These are phyloP conservation scores for Kryptolebias marmoratus DNA, from an alignment of 2,113 vertebrate genomes.

Conservation along the genomic window DNA sequence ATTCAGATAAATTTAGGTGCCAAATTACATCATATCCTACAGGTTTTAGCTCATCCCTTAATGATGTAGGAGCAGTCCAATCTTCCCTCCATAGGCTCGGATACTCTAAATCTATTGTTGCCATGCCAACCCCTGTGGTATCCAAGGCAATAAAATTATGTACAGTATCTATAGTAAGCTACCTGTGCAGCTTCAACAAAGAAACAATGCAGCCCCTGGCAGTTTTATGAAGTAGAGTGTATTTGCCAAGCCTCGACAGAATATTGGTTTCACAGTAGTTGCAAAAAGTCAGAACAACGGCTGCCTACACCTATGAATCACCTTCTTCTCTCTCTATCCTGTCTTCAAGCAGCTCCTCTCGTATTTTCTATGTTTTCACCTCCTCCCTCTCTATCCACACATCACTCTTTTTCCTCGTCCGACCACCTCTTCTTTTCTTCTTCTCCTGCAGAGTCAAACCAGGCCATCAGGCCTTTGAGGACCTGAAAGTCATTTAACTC, in stretches of 20 bases:
- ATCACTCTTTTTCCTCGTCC: constrained; percentile 20
- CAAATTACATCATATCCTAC: not conserved
- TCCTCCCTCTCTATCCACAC: constrained; percentile 10
- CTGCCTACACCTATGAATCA: constrained; percentile 69
- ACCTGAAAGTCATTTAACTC: constrained; percentile 81
- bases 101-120: constrained; percentile 61
- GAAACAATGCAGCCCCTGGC: constrained; percentile 58
- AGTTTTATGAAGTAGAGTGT: constrained; percentile 64
- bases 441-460: constrained; percentile 71
- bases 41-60: not conserved
- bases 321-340: constrained; percentile 34
- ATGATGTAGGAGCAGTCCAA: constrained; percentile 20
- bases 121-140: constrained; percentile 61
- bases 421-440: constrained; percentile 45
- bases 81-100: constrained; percentile 14
- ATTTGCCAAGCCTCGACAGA: constrained; percentile 50
- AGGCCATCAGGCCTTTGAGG: constrained; percentile 78
- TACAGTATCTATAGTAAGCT: constrained; percentile 59
- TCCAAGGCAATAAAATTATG: constrained; percentile 63
- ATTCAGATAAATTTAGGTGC: not conserved
- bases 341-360: constrained; percentile 40
- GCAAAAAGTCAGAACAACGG: constrained; percentile 50
- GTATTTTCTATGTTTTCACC: constrained; percentile 21
- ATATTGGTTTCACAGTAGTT: constrained; percentile 66
- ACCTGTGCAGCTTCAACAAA: constrained; percentile 54